phyloP scores from a whole-genome alignment of 2,888 invertebrate genomes.

The Sminthurides aquaticus region DNA sequence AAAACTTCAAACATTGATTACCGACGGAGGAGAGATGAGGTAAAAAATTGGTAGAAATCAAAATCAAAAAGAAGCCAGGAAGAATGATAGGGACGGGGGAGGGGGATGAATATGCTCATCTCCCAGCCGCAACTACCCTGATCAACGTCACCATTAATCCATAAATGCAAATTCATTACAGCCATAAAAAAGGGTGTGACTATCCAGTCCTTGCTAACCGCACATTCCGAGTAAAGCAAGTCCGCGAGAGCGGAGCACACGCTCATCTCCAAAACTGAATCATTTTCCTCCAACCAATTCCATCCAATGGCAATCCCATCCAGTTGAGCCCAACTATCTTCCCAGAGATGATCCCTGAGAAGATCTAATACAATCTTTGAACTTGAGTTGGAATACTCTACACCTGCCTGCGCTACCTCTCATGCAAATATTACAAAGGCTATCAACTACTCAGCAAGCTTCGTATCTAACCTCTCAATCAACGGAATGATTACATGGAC shows the following conservation, averaged over 20 bases:
- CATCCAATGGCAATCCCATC: too few relatives aligned
- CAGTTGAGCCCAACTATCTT: too few relatives aligned
- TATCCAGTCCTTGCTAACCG: neutral
- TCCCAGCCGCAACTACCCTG: neutral
- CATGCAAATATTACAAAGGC: too few relatives aligned
- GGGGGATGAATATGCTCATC: neutral
- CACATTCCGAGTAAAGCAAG: neutral
- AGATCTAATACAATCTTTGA: too few relatives aligned
- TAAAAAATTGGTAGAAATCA: too few relatives aligned
- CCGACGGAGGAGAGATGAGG: neutral
- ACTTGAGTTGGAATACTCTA: too few relatives aligned
- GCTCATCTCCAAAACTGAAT: too few relatives aligned
- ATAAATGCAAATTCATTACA: constrained; percentile 37
- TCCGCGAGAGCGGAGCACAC: neutral
- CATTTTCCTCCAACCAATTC: too few relatives aligned
- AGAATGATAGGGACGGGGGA: too few relatives aligned
- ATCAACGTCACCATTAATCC: constrained; percentile 21
- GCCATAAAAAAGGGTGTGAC: constrained; percentile 36
- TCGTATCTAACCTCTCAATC: neutral
- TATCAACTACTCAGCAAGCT: neutral
- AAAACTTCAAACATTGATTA: neutral
- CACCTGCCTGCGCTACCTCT: neutral
- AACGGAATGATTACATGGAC: neutral
- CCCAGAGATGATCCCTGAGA: too few relatives aligned
- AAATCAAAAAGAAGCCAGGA: neutral